Conservation (phyloP, 2,797 vertebrate genomes). For the Columba guinea region DNA sequence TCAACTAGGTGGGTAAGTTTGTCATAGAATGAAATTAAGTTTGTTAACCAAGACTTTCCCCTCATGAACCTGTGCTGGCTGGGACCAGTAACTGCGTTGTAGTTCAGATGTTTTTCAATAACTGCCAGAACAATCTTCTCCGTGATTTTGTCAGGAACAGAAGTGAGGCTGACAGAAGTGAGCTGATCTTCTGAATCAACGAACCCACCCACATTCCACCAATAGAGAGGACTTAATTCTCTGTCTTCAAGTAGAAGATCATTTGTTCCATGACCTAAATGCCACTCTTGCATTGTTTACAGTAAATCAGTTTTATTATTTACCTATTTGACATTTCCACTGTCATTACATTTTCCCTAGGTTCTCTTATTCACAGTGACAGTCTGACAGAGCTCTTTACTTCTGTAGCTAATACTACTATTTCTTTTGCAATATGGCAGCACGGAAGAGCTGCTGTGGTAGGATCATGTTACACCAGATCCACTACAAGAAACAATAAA, state of each 20-base stretch:
- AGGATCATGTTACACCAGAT: background rate
- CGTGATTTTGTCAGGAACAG: too few species aligned
- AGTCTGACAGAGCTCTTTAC: background rate
- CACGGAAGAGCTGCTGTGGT: background rate
- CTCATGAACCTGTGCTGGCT: too few species aligned
- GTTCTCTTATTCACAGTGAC: background rate
- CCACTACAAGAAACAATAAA: background rate
- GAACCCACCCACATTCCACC: background rate
- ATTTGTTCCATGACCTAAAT: background rate
- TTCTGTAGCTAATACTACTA: background rate
- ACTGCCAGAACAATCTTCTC: too few species aligned
- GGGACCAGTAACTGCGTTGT: too few species aligned
- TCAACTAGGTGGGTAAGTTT: too few species aligned
- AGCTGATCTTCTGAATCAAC: background rate
- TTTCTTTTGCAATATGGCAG: background rate
- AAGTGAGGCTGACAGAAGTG: too few species aligned
- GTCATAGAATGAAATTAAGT: too few species aligned
- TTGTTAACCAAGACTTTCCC: too few species aligned
- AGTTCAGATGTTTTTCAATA: too few species aligned
- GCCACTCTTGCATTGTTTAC: background rate
- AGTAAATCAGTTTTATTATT: background rate
- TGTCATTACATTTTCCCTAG: background rate
- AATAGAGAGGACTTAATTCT: background rate
- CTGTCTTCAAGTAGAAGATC: background rate
- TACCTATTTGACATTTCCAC: background rate